These are phyloP conservation scores for Siniperca undulata DNA, from an alignment of 2,797 vertebrate species.

Conservation along the genomic window DNA sequence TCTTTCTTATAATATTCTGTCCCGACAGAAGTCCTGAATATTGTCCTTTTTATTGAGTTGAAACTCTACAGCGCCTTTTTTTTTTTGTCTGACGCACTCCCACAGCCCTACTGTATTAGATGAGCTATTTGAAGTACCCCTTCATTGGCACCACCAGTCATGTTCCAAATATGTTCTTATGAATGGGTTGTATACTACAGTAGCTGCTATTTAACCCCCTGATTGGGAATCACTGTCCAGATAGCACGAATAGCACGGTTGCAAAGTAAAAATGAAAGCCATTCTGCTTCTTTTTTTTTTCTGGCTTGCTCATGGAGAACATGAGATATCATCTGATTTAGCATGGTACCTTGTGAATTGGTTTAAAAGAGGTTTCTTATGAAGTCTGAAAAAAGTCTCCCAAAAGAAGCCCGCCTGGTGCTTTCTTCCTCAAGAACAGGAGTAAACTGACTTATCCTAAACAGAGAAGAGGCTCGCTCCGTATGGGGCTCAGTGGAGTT, in stretches of 20 bases:
- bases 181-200: neutral
- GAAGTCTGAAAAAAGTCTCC: constrained; percentile 36
- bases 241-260: neutral
- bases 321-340: constrained; percentile 20
- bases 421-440: constrained; percentile 45
- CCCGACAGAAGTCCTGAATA: neutral
- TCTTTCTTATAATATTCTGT: neutral
- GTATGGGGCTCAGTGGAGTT: constrained; percentile 22
- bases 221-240: neutral
- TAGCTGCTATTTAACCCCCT: neutral
- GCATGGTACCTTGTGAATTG: constrained; percentile 13
- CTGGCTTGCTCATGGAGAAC: neutral
- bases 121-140: neutral
- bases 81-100: neutral
- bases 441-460: constrained; percentile 36
- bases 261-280: neutral
- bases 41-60: neutral
- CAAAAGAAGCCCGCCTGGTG: constrained; percentile 7
- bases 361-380: constrained; percentile 22
- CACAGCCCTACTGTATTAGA: neutral
- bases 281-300: constrained; percentile 18
- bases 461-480: constrained; percentile 17
- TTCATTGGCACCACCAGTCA: neutral
- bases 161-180: neutral
- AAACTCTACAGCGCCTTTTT: neutral